phyloP scores from a whole-genome alignment of 2,113 vertebrate genomes.

The Podocnemis expansa region DNA sequence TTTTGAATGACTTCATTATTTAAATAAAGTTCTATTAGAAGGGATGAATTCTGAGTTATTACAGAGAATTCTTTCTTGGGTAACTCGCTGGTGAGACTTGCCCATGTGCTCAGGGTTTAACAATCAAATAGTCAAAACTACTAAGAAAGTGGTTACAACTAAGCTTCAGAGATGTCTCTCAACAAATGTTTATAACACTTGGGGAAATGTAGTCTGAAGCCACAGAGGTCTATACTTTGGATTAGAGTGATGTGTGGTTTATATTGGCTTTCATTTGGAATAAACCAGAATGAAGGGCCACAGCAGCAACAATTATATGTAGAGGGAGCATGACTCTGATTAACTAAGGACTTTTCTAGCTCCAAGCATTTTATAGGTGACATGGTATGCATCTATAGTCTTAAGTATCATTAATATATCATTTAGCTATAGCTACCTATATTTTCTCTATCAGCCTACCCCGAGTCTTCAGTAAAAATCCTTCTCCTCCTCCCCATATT shows the following conservation, averaged over 20 bases:
- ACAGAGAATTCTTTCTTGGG: no score
- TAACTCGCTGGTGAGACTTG: no score
- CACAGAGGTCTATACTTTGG: background rate
- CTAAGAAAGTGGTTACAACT: background rate
- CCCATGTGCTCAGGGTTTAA: no score
- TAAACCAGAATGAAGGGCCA: background rate
- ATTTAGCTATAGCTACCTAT: no score
- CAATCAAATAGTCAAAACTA: conserved; percentile 29
- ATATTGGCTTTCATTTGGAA: background rate
- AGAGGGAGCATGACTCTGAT: background rate
- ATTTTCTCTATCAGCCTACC: no score
- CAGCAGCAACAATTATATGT: background rate
- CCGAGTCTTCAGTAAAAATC: no score
- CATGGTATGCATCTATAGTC: no score
- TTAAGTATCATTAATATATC: no score
- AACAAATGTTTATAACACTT: background rate
- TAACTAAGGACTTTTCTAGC: background rate
- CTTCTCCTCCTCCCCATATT: no score
- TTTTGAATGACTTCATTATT: background rate
- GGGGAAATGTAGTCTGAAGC: background rate
- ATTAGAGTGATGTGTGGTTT: background rate
- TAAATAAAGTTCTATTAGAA: background rate
- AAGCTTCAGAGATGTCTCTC: conserved; percentile 34
- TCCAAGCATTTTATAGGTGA: background rate
- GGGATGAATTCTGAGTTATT: background rate